Evolutionary conservation across 2,113 vertebrate genomes (phyloP), one percentile per base, ranked within the genome.

Genomic region (Pagrus major): DNA sequence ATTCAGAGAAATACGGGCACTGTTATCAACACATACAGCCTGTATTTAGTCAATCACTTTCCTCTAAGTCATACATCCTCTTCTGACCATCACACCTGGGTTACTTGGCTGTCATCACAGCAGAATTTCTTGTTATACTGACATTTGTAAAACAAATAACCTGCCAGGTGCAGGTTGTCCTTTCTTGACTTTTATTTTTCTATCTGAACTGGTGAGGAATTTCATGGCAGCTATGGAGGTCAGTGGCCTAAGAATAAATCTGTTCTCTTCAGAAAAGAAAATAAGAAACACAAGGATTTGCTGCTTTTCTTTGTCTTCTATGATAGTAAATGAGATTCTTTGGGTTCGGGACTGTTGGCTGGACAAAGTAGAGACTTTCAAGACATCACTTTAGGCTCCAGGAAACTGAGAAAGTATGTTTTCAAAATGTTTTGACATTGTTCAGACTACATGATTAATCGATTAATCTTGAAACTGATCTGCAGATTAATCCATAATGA

Each of bases 101-200:
- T 63, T 74, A 61, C 61, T 76, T 56, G 70, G 68, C 80, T 80
- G 67, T 63, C 39, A 78, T 66, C 71, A 33, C 18, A 29, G 68
- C 66, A 76, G 37, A 80, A 80, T 80, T 54, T 63, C 41, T 66
- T 72, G 81, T 80, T 47, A 77, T 66, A 41, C 54, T 86, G 86
- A 81, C 76, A 86, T 89, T 87, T 83, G 71, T 51, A 80, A 86
- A 87, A 80, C 61, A 87, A 88, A 88, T 73, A 86, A 72, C 47
- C 49, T 5, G 42, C 73, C 84, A 73, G 79, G 46, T 76, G 77
- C 67, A 61, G 56, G 49, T 54, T 80, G 58, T 76, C 80, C 54
- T 77, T 70, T 73, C 23, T 68, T 49, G 37, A 21, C 9, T 41
- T 75, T 68, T 33, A 44, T 70, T 54, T 61, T 71, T 70, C 27